Evolutionary conservation across 2,888 invertebrate species (phyloP), one percentile per base, ranked within the genome.

Genomic region (Marronus borbonicus): DNA sequence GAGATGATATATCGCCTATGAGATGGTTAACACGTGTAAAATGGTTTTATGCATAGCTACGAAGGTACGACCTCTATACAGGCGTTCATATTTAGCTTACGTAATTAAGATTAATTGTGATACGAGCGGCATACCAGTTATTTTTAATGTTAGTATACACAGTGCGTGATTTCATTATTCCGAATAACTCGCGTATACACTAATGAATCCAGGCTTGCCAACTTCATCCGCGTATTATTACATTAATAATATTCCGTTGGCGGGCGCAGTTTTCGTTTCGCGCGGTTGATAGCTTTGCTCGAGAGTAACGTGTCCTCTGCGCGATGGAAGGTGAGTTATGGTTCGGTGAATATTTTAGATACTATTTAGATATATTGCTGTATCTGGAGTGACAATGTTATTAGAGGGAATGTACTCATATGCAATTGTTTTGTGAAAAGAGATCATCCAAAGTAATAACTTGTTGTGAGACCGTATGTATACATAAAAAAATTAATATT

Each of bases 41-140:
- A 17, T 39, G 7, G 17, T 52, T 65, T 65, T 65, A 17, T 65
- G 44, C n/a, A 39, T 65, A 65, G n/a, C 36, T 17, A 39, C 65
- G 39, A 7, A 17, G n/a, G 52, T 17, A 14, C n/a, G 17, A 14
- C n/a, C n/a, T 3, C 5, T 17, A n/a, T 17, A 52, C 39, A 14
- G 65, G 14, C 39, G 17, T 65, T 44, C 44, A 65, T 65, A 65
- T 65, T 65, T 39, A 39, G 65, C 39, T 65, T 65, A 39, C 39
- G 65, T 65, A 65, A 65, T 65, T 65, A 65, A 65, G 65, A 65
- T 65, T 39, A 65, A 65, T 65, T 65, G 65, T 65, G 65, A 10
- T 65, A 8, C 31, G 65, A 65, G 31, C n/a, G 14, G 28, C 1
- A 36, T 39, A 36, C 39, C 65, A 8, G 65, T 65, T 65, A 65